A percentile compares a stretch with the other conserved stretches of the same genome.
These are phyloP conservation scores for Metopolophium dirhodum DNA, from an alignment of 1,140 invertebrate genomes.

Conservation along the genomic window DNA sequence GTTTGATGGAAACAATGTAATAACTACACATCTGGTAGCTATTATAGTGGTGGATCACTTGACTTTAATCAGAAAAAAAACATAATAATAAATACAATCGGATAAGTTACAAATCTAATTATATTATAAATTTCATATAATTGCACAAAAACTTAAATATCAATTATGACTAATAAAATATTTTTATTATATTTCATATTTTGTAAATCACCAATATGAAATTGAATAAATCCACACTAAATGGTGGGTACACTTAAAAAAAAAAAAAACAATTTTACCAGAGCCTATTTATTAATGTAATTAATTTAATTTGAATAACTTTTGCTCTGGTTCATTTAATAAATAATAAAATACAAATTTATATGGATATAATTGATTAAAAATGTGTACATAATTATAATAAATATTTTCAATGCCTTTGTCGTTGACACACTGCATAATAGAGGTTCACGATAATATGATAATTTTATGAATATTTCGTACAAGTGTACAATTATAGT, in stretches of 20 bases:
- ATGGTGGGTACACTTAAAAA: background rate
- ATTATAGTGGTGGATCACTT: background rate
- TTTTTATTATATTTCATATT: background rate
- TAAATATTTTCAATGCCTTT: background rate
- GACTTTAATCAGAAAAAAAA: background rate
- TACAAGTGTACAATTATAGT: background rate
- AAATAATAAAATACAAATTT: background rate
- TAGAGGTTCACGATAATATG: background rate
- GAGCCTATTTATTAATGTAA: background rate
- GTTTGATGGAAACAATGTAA: too few species aligned
- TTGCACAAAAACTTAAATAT: slow-evolving; percentile 36
- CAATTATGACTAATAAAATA: slow-evolving; percentile 26
- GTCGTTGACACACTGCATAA: background rate
- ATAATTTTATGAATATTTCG: background rate
- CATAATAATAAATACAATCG: background rate
- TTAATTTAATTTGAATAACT: background rate
- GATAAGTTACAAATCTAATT: slow-evolving; percentile 20
- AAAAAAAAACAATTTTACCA: background rate
- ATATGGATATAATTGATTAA: background rate
- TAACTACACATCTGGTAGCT: too few species aligned
- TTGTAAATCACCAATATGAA: background rate
- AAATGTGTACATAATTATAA: background rate
- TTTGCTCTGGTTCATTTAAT: background rate
- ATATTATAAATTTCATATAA: slow-evolving; percentile 20
- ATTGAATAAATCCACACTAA: slow-evolving; percentile 23